These are phyloP conservation scores for Cynopterus brachyotis DNA, from an alignment of 2,113 vertebrate genomes.

Conservation along the genomic window DNA sequence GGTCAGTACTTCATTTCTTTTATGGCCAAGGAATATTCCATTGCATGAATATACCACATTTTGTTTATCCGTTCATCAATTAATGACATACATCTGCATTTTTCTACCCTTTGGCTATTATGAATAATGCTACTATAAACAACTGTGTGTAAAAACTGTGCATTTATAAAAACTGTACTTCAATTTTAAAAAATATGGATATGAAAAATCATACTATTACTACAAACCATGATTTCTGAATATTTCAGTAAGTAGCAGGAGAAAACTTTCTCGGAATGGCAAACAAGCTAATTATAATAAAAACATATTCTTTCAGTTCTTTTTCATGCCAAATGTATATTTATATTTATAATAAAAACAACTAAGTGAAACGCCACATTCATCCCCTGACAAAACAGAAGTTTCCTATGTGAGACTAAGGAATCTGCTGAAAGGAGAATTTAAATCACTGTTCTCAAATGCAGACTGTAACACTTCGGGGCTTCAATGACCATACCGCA, in stretches of 20 bases:
- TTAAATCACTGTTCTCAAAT: background rate
- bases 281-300: background rate
- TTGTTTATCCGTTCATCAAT: background rate
- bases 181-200: slow-evolving; percentile 8
- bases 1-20: background rate
- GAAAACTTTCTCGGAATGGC: background rate
- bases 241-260: background rate
- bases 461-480: background rate
- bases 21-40: background rate
- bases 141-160: background rate
- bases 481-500: background rate
- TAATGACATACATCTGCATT: background rate
- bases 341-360: no score
- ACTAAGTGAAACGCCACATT: background rate
- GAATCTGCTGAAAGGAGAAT: background rate
- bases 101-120: background rate
- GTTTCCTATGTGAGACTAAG: background rate
- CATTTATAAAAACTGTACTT: slow-evolving; percentile 19
- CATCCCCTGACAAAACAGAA: background rate
- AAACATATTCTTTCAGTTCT: background rate
- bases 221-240: background rate
- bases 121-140: background rate
- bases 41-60: background rate
- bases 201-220: background rate
- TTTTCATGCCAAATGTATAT: no score